These are phyloP conservation scores for Mugil cephalus DNA, from an alignment of 2,113 vertebrate species.

Conservation along the genomic window DNA sequence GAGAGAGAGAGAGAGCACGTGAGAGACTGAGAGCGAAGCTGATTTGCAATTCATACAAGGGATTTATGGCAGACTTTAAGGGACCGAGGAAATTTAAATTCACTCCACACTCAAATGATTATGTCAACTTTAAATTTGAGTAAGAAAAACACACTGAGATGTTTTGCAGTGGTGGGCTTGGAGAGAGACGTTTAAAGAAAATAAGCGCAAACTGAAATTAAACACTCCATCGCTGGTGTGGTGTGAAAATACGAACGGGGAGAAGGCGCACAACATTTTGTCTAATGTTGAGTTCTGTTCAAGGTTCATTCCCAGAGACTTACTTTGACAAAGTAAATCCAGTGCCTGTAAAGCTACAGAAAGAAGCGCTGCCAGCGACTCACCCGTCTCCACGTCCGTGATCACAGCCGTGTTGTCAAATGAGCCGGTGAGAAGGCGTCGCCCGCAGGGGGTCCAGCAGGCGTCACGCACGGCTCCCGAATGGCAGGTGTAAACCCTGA, in stretches of 20 bases:
- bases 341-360: neutral
- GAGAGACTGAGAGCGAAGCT: slow-evolving; percentile 7
- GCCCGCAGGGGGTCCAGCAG: slow-evolving; percentile 91
- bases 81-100: slow-evolving; percentile 24
- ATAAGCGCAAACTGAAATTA: slow-evolving; percentile 7
- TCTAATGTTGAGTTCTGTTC: neutral
- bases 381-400: slow-evolving; percentile 94
- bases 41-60: slow-evolving; percentile 19
- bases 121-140: slow-evolving; percentile 11
- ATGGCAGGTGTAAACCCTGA: slow-evolving; percentile 88
- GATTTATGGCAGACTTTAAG: slow-evolving; percentile 30
- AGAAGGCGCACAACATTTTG: neutral
- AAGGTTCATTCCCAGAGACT: neutral
- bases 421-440: slow-evolving; percentile 90
- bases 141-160: neutral
- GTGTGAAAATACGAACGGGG: too few relatives aligned
- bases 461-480: slow-evolving; percentile 89
- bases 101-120: slow-evolving; percentile 27
- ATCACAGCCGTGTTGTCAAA: slow-evolving; percentile 91
- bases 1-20: neutral
- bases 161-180: neutral
- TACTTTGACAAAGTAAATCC: slow-evolving; percentile 14
- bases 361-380: slow-evolving; percentile 44
- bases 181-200: slow-evolving; percentile 28
- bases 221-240: too few relatives aligned